Conservation (phyloP, 2,113 vertebrate species). For the Caracal caracal region DNA sequence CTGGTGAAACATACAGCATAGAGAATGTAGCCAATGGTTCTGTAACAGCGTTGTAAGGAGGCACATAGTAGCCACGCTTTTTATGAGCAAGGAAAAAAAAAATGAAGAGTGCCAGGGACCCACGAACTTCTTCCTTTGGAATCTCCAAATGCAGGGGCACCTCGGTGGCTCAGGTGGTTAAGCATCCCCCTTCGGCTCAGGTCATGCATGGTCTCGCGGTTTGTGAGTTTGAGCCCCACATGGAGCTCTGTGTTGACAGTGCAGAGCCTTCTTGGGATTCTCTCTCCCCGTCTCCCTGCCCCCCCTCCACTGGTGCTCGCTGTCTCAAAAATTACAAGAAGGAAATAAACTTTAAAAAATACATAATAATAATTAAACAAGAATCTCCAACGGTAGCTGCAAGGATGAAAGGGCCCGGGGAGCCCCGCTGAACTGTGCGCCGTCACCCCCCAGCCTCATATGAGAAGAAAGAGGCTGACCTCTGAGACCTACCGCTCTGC, state of each 20-base stretch:
- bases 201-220: no score
- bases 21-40: not conserved
- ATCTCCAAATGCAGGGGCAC: not conserved
- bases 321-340: no score
- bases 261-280: no score
- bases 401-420: not conserved
- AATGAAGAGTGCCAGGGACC: not conserved
- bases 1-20: not conserved
- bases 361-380: no score
- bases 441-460: not conserved
- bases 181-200: no score
- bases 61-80: not conserved
- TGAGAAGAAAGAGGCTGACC: no score
- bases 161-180: no score
- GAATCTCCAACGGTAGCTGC: not conserved
- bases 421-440: rapidly evolving
- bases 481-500: not conserved
- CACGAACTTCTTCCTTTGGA: not conserved
- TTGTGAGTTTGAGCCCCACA: no score
- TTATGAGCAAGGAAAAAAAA: not conserved
- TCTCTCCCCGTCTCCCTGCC: no score
- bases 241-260: no score
- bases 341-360: no score
- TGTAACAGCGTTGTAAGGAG: not conserved
- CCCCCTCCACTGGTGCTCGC: no score